Evolutionary conservation across 2,113 vertebrate genomes (phyloP).

Genomic region (Cyphotilapia sp.): DNA sequence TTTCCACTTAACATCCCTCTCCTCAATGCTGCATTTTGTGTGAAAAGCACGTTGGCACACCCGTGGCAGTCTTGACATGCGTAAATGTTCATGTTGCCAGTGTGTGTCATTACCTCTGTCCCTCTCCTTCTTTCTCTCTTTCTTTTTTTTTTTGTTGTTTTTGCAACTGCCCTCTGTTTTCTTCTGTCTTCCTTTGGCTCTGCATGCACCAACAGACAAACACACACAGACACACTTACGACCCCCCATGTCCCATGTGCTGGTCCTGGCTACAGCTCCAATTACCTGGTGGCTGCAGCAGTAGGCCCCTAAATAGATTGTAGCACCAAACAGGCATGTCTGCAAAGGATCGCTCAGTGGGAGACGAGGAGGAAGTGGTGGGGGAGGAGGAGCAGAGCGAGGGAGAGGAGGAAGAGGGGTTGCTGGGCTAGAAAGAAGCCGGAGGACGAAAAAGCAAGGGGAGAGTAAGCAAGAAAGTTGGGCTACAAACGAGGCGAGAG

Average conservation of each 20-base stretch:
- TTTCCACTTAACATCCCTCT: constrained; percentile 55
- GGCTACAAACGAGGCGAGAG: not conserved
- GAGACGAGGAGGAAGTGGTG: constrained; percentile 9
- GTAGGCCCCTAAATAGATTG: constrained; percentile 82
- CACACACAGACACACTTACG: constrained; percentile 39
- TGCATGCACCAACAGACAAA: not conserved
- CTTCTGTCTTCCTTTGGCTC: not conserved
- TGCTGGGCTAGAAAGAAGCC: not conserved
- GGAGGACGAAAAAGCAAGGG: not conserved
- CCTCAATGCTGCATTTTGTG: constrained; percentile 69
- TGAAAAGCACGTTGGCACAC: constrained; percentile 64
- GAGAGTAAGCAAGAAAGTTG: not conserved
- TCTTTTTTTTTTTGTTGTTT: not conserved
- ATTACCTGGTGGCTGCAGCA: constrained; percentile 74
- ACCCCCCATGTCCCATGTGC: constrained; percentile 71
- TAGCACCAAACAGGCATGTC: constrained; percentile 81
- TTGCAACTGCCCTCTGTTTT: not conserved
- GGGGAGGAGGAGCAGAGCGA: not conserved
- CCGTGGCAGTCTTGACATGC: constrained; percentile 9
- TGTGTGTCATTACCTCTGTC: not conserved
- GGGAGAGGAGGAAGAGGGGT: not conserved
- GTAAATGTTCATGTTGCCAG: not conserved
- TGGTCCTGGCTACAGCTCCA: constrained; percentile 71
- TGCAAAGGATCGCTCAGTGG: constrained; percentile 55
- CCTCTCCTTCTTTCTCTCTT: not conserved